Conservation (phyloP, 2,797 vertebrate genomes). For the Clarias pachynema region DNA sequence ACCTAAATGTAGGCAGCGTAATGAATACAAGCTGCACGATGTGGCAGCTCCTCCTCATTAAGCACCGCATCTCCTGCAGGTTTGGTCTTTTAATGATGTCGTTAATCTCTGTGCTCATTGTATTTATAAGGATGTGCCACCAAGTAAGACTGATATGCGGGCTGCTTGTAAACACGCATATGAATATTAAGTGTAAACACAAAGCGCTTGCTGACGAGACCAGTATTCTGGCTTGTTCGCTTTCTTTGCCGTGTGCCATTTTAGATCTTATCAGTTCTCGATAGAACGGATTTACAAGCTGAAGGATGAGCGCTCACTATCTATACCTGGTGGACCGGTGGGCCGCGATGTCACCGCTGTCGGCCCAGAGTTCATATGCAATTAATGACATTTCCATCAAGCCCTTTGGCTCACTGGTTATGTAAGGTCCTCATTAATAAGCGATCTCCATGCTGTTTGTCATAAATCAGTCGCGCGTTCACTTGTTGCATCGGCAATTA, state of each 20-base stretch:
- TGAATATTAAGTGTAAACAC: constrained; percentile 42
- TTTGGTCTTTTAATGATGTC: constrained; percentile 71
- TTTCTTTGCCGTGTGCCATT: background rate
- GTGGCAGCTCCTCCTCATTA: constrained; percentile 64
- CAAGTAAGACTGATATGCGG: constrained; percentile 45
- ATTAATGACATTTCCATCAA: constrained; percentile 7
- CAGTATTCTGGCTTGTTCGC: constrained; percentile 14
- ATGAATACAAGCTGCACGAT: constrained; percentile 56
- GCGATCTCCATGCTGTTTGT: constrained; percentile 64
- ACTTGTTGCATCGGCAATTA: constrained; percentile 72
- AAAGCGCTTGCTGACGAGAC: background rate
- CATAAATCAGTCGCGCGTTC: constrained; percentile 69
- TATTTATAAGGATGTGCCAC: constrained; percentile 58
- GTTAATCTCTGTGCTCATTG: constrained; percentile 64
- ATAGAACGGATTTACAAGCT: background rate
- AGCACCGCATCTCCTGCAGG: constrained; percentile 62
- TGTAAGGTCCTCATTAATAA: constrained; percentile 61
- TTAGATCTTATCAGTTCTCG: background rate
- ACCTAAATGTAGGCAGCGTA: constrained; percentile 49
- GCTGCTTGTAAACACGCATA: constrained; percentile 31
- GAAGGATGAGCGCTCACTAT: background rate
- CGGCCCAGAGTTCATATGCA: constrained; percentile 22
- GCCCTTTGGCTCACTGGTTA: background rate
- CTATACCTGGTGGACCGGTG: background rate
- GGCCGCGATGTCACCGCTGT: background rate